Conservation (phyloP, 2,888 invertebrate species). For the Brachynemurus nebulosus region DNA sequence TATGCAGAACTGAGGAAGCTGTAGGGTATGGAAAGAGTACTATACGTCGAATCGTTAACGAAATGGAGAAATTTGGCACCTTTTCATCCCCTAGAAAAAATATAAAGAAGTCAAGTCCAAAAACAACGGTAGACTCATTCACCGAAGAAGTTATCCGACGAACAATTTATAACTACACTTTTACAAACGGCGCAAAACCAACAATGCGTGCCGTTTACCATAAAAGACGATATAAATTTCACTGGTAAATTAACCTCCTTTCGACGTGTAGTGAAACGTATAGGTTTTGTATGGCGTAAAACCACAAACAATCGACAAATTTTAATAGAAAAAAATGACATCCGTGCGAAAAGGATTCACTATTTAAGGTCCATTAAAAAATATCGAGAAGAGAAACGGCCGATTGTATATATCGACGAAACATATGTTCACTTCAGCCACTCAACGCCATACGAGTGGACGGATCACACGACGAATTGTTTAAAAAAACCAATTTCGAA, state of each 20-base stretch:
- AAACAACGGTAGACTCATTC: not conserved
- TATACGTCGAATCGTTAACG: no score
- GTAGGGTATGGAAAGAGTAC: no score
- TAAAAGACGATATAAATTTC: not conserved
- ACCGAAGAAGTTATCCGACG: not conserved
- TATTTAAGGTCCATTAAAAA: no score
- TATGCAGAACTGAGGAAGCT: no score
- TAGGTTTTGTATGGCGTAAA: not conserved
- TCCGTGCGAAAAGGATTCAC: no score
- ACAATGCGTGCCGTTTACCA: not conserved
- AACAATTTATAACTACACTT: no score
- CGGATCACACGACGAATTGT: slow-evolving; percentile 14
- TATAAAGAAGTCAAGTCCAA: no score
- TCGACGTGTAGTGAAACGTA: not conserved
- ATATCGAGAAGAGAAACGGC: no score
- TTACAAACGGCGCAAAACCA: not conserved
- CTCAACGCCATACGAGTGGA: slow-evolving; percentile 13
- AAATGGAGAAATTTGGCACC: no score
- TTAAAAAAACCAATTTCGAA: slow-evolving; percentile 18
- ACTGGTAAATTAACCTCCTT: not conserved
- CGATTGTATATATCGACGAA: not conserved
- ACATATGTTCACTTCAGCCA: no score
- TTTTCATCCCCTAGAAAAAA: no score
- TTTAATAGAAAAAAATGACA: not conserved
- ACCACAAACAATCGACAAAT: not conserved